phyloP scores from a whole-genome alignment of 2,797 vertebrate species.

The Pseudomugil gertrudae region DNA sequence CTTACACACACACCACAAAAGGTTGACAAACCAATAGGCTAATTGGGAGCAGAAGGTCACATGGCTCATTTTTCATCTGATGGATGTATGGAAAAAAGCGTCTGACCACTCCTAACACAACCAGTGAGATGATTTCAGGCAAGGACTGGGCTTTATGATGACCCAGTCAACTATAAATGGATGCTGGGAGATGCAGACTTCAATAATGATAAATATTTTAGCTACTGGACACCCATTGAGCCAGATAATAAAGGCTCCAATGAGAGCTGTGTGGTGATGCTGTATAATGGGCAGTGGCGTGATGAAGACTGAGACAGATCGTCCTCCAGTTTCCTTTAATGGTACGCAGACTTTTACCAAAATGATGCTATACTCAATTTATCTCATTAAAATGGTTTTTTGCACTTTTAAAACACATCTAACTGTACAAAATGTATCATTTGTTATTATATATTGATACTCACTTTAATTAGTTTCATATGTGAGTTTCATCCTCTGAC shows the following conservation, averaged over 20 bases:
- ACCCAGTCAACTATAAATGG: slow-evolving; percentile 58
- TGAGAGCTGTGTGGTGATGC: slow-evolving; percentile 7
- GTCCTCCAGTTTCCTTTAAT: slow-evolving; percentile 13
- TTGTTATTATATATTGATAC: too few relatives aligned
- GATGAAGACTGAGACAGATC: accelerated
- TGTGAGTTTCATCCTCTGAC: too few relatives aligned
- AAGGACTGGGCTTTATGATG: slow-evolving; percentile 63
- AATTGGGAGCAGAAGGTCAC: too few relatives aligned
- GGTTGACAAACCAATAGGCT: too few relatives aligned
- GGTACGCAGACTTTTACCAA: slow-evolving; percentile 18
- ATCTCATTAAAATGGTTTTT: too few relatives aligned
- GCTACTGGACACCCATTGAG: accelerated
- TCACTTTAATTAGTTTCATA: too few relatives aligned
- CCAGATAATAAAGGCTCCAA: accelerated
- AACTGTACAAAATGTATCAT: too few relatives aligned
- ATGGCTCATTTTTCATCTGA: background rate
- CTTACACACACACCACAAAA: too few relatives aligned
- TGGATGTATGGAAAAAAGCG: slow-evolving; percentile 55
- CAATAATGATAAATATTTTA: background rate
- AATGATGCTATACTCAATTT: too few relatives aligned
- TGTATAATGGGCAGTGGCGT: accelerated
- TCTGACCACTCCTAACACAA: background rate
- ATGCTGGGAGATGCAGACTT: background rate
- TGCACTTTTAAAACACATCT: too few relatives aligned
- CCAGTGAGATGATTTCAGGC: background rate